phyloP scores from a whole-genome alignment of 2,888 invertebrate genomes.

The Mystacides longicornis region DNA sequence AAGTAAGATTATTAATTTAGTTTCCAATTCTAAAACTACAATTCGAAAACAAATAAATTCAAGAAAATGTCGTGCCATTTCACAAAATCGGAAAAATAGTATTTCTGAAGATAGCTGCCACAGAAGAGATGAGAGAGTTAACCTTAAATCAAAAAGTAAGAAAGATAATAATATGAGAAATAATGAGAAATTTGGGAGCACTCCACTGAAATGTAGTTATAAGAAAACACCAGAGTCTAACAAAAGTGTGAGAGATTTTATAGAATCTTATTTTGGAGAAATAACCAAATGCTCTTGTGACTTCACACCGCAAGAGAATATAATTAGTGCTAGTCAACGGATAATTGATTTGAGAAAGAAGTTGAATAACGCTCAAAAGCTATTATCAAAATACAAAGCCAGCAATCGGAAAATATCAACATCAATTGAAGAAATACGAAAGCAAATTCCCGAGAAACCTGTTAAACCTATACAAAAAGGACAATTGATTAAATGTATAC shows the following conservation, averaged over 20 bases:
- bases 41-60: too few relatives aligned
- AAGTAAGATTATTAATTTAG: not conserved
- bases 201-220: not conserved
- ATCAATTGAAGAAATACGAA: not conserved
- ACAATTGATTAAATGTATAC: not conserved
- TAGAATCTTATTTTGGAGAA: not conserved
- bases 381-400: not conserved
- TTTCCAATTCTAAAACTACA: not conserved
- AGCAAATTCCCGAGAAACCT: not conserved
- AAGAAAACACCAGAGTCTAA: not conserved
- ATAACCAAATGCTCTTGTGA: not conserved
- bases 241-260: not conserved
- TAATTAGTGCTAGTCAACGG: not conserved
- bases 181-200: not conserved
- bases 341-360: not conserved
- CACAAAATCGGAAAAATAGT: not conserved
- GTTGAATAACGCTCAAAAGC: not conserved
- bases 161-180: not conserved
- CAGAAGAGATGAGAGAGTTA: not conserved
- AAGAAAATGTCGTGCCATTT: too few relatives aligned
- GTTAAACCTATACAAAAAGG: not conserved
- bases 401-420: not conserved
- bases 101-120: too few relatives aligned
- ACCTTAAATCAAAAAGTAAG: not conserved
- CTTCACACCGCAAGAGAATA: not conserved